Evolutionary conservation across 2,888 invertebrate species (phyloP), one percentile per base, ranked within the genome.

Genomic region (Phortica magna): DNA sequence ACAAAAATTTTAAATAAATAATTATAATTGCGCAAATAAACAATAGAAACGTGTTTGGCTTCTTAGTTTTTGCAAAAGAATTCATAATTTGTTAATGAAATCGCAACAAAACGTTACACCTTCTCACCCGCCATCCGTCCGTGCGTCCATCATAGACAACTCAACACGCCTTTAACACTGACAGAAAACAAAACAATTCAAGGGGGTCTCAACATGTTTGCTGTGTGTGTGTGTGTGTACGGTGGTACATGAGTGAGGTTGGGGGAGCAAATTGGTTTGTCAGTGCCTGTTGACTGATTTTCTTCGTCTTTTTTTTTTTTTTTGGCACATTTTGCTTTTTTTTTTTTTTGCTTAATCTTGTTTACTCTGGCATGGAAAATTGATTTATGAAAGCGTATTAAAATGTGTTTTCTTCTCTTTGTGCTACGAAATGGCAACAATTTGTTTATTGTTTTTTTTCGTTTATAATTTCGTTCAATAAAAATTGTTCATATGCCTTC

Each of bases 1-100:
- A 43, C 48, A 19, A 9, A 48, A 68, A 48, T 71, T 55, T 71
- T 71, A 71, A 71, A 71, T 53, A 71, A 71, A 71, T 48, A 55
- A 71, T 71, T 53, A 31, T 53, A 55, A 55, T 71, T 71, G 39
- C 53, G 7, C 53, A 71, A 71, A 71, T 55, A 71, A 71, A 53
- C 39, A 71, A 48, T 0, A 48, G 31, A 31, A 31, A 31, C 31
- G 31, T 31, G 31, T 31, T 17, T 43, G 0, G 48, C 48, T 48
- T 48, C 48, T 48, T 5, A 48, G 14, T 5, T 48, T 48, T 48
- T 48, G 48, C 48, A 2, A 48, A 48, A 12, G 48, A 48, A 14
- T 48, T 12, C 48, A 48, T 48, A 9, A 12, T 14, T 48, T 48
- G 48, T 48, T 48, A 48, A 48, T 48, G 48, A 48, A 48, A 48